These are phyloP conservation scores for Scytalopus superciliaris DNA, from an alignment of 2,113 vertebrate species.

Conservation along the genomic window DNA sequence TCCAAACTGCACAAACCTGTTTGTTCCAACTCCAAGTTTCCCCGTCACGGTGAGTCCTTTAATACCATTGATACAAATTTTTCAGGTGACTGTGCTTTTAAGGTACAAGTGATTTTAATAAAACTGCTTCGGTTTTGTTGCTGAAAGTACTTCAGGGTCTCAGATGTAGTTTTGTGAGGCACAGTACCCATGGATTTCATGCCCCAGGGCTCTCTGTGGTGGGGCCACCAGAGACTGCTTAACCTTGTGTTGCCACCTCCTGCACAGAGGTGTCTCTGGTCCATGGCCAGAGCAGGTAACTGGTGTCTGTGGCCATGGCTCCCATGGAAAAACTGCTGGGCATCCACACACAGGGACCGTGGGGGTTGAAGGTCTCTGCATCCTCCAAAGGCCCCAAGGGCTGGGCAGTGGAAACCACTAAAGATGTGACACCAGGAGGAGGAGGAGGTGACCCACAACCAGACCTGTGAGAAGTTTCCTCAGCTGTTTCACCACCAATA, in stretches of 20 bases:
- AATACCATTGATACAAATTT: not conserved
- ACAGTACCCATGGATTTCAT: not conserved
- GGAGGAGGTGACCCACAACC: not conserved
- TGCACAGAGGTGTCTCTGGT: not conserved
- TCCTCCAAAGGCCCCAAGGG: not conserved
- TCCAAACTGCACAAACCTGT: slow-evolving; percentile 51
- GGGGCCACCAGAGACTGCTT: not conserved
- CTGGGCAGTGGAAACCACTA: not conserved
- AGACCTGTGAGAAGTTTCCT: not conserved
- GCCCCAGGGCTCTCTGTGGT: not conserved
- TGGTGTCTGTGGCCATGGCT: rapidly evolving
- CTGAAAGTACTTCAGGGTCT: not conserved
- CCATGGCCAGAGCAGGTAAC: not conserved
- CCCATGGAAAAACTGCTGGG: not conserved
- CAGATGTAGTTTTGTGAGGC: not conserved
- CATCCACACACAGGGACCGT: not conserved
- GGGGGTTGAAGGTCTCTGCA: not conserved
- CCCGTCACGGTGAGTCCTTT: slow-evolving; percentile 65
- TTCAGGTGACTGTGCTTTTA: not conserved
- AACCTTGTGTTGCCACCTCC: not conserved
- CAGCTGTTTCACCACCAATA: not conserved
- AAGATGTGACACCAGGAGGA: not conserved
- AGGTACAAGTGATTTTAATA: not conserved
- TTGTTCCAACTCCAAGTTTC: not conserved
- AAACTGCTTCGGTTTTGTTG: not conserved